Conservation (phyloP, 1,140 invertebrate genomes). For the Caerostris darwini region DNA sequence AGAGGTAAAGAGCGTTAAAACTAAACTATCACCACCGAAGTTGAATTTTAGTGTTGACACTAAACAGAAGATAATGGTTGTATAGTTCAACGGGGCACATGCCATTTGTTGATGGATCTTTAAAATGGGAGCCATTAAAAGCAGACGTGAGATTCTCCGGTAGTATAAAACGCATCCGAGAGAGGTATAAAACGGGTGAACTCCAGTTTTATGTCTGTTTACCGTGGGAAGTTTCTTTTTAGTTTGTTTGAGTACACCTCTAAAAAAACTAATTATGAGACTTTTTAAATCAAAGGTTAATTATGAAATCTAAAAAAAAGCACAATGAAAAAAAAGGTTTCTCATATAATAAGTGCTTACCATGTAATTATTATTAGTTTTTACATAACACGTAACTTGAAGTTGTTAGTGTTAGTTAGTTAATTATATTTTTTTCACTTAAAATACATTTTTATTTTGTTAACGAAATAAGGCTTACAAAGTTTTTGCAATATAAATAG, state of each 20-base stretch:
- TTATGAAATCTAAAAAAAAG: not conserved
- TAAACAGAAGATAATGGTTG: not conserved
- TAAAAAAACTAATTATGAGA: not conserved
- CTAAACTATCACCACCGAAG: not conserved
- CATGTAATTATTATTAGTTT: too few relatives aligned
- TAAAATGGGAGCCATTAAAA: not conserved
- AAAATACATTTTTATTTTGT: too few relatives aligned
- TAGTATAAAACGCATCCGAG: too few relatives aligned
- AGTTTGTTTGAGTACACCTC: not conserved
- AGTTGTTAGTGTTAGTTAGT: too few relatives aligned
- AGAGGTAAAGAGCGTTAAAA: not conserved
- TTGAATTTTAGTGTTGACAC: not conserved
- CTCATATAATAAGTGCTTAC: too few relatives aligned
- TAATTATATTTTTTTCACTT: too few relatives aligned
- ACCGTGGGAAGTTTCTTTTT: not conserved
- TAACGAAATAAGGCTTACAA: too few relatives aligned
- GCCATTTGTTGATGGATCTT: not conserved
- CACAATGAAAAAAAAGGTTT: too few relatives aligned
- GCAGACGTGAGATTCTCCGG: not conserved
- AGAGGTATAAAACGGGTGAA: not conserved
- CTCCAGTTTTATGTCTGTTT: not conserved
- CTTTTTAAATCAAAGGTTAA: rapidly evolving
- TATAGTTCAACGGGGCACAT: not conserved
- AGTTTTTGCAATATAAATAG: too few relatives aligned
- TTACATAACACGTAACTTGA: too few relatives aligned